Percentiles rank a stretch among this genome's conserved stretches.
Evolutionary conservation across 1,140 invertebrate species (phyloP).

Genomic region (Pogonus chalceus): DNA sequence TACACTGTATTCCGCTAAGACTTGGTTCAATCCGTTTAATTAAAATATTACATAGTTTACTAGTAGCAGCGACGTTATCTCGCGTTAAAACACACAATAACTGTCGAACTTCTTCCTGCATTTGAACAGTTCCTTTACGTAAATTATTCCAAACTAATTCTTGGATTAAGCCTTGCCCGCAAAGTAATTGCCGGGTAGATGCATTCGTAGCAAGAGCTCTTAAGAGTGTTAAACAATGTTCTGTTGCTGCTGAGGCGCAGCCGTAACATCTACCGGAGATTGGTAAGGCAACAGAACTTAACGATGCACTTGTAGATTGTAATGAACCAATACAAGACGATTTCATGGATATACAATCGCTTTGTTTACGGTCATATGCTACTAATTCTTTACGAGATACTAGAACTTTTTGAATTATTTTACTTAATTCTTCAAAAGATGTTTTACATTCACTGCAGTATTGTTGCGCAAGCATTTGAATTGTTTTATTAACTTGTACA

Average conservation of each 20-base stretch:
- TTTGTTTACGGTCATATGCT: slow-evolving; percentile 80
- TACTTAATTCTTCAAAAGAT: slow-evolving; percentile 91
- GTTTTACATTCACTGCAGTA: slow-evolving; percentile 92
- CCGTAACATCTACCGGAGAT: slow-evolving; percentile 60
- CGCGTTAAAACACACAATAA: slow-evolving; percentile 82
- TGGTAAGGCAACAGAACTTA: slow-evolving; percentile 10
- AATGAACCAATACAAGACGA: slow-evolving; percentile 1
- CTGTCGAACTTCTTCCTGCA: slow-evolving; percentile 78
- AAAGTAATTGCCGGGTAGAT: slow-evolving; percentile 65
- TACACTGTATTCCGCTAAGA: slow-evolving; percentile 43
- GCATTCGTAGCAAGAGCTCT: slow-evolving; percentile 81
- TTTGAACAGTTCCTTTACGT: slow-evolving; percentile 63
- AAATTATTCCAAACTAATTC: slow-evolving; percentile 88
- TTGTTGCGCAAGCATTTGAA: slow-evolving; percentile 78
- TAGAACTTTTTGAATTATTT: slow-evolving; percentile 78
- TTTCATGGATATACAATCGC: slow-evolving; percentile 29
- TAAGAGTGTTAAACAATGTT: slow-evolving; percentile 87
- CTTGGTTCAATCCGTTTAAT: slow-evolving; percentile 72
- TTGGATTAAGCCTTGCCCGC: slow-evolving; percentile 77
- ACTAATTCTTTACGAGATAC: slow-evolving; percentile 67
- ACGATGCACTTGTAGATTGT: slow-evolving; percentile 11
- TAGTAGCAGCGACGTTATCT: slow-evolving; percentile 79
- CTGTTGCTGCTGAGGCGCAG: slow-evolving; percentile 75
- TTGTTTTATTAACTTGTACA: slow-evolving; percentile 71
- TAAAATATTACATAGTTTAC: slow-evolving; percentile 72